These are phyloP conservation scores for Pandemis corylana DNA, from an alignment of 2,888 invertebrate species.

Conservation along the genomic window DNA sequence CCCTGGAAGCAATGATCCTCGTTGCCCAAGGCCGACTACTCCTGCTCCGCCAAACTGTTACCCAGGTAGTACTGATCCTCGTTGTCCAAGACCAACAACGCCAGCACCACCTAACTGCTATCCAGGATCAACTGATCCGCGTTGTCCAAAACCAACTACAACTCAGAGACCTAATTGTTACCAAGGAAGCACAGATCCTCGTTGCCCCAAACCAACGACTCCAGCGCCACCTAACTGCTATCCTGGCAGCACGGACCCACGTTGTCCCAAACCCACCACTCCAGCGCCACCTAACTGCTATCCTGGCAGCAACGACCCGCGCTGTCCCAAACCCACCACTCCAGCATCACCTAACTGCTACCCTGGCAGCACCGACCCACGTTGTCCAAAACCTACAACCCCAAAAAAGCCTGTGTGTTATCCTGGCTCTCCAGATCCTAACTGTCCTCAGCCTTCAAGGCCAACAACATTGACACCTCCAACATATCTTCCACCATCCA, in stretches of 20 bases:
- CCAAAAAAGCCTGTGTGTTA: constrained; percentile 45
- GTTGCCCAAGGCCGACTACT: constrained; percentile 56
- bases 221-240: constrained; percentile 49
- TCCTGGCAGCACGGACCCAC: constrained; percentile 51
- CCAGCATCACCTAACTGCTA: constrained; percentile 48
- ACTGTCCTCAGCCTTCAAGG: constrained; percentile 54
- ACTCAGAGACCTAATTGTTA: constrained; percentile 40
- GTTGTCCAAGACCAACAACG: constrained; percentile 49
- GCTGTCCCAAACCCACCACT: constrained; percentile 56
- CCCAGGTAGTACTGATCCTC: constrained; percentile 58
- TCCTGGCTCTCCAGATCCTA: constrained; percentile 57
- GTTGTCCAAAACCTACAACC: constrained; percentile 50
- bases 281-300: constrained; percentile 49
- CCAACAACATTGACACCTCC: constrained; percentile 48
- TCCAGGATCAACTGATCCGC: constrained; percentile 53
- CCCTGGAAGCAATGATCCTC: constrained; percentile 50
- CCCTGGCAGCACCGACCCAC: constrained; percentile 50
- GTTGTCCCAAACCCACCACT: constrained; percentile 51
- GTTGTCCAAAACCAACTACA: constrained; percentile 51
- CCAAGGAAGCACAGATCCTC: constrained; percentile 53
- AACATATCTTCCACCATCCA: constrained; percentile 48
- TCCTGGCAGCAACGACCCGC: constrained; percentile 50
- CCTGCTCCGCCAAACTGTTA: constrained; percentile 49
- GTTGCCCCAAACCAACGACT: constrained; percentile 52
- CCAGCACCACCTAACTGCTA: constrained; percentile 41